Base-by-base conservation (phyloP, 2,797 vertebrate species). In the Triplophysa bombifrons region DNA sequence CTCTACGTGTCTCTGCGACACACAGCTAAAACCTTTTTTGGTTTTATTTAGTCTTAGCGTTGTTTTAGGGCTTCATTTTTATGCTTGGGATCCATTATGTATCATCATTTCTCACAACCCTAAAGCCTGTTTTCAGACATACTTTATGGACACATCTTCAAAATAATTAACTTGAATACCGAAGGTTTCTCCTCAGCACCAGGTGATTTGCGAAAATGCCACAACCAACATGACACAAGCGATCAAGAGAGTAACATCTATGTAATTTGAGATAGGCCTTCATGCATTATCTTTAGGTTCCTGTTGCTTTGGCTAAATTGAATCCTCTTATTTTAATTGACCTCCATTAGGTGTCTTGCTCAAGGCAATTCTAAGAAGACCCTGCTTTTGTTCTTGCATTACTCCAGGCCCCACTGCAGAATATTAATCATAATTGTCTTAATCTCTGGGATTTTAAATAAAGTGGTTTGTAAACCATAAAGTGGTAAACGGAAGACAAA, bases 261-360 rank as follows among this genome's bases (percentile, higher is more conserved):
- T 91, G 91, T 85, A 91, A 92, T 91, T 92, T 90, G 87, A 93
- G 91, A 92, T 91, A 27, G 25, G 25, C 25, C 25, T 27, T 88
- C 89, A 88, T 87, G 88, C 90, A 92, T 94, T 93, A 93, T 93
- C 92, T 90, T 41, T 80, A 88, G 91, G 86, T 91, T 93, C 93
- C 92, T 90, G 93, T 91, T 92, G 93, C 82, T 93, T 94, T 90
- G 88, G 87, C 90, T 89, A 94, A 94, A 94, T 93, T 92, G 93
- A 94, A 93, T 94, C 93, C 91, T 92, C 91, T 93, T 89, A 90
- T 93, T 94, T 94, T 94, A 94, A 94, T 94, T 94, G 92, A 90
- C 87, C 90, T 88, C 90, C 80, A 91, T 91, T 88, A 94, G 91
- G 92, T 92, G 91, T 85, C 88, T 88, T 83, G 92, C 93, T 91